Conservation (phyloP, 2,113 vertebrate genomes). For the Calyptommatus sinebrachiatus region DNA sequence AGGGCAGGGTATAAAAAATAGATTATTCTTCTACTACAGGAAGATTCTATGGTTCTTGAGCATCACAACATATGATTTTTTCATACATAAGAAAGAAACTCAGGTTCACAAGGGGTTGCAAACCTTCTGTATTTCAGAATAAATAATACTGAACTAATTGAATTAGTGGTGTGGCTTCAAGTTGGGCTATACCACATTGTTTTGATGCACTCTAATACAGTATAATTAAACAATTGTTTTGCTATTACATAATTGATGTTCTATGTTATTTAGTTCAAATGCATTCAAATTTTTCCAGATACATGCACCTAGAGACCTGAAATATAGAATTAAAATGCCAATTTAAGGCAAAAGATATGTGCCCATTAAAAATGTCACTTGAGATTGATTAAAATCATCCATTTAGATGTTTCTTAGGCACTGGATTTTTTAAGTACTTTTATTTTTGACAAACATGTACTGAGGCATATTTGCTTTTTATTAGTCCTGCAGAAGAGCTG, state of each 20-base stretch:
- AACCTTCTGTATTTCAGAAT: background rate
- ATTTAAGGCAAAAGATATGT: background rate
- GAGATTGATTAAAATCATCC: background rate
- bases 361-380: background rate
- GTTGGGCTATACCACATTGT: background rate
- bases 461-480: conserved; percentile 27
- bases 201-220: no score
- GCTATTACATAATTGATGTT: background rate
- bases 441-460: conserved; percentile 14
- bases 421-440: background rate
- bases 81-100: background rate
- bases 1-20: no score
- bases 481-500: conserved; percentile 94
- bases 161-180: background rate
- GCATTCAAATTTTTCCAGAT: background rate
- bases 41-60: background rate
- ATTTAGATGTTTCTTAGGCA: background rate
- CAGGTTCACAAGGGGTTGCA: background rate
- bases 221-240: background rate
- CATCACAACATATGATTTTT: background rate
- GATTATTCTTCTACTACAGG: background rate
- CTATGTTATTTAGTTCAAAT: background rate
- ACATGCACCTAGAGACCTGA: background rate
- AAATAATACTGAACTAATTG: background rate
- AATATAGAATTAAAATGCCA: background rate